A percentile compares a stretch with the other conserved stretches of the same genome.
These are phyloP conservation scores for Idaea straminata DNA, from an alignment of 2,888 invertebrate genomes.

Conservation along the genomic window DNA sequence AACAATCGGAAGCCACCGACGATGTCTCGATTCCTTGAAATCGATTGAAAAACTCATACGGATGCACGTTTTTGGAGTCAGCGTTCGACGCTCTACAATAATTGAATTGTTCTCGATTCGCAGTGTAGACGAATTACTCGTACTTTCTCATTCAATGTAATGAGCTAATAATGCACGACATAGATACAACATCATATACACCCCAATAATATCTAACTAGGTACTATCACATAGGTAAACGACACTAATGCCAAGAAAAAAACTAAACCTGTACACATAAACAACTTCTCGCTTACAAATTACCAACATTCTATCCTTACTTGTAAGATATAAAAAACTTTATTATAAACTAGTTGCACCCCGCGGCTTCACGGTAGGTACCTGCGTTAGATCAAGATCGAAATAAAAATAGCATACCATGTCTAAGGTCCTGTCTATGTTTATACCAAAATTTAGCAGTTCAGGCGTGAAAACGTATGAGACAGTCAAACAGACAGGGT, in stretches of 20 bases:
- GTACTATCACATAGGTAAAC: background rate
- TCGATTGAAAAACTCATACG: constrained; percentile 75
- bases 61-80: constrained; percentile 78
- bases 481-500: background rate
- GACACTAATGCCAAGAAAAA: background rate
- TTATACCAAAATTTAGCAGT: no score
- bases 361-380: no score
- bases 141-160: background rate
- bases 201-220: background rate
- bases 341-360: no score
- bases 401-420: no score
- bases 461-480: no score
- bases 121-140: background rate
- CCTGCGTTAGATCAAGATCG: no score
- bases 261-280: background rate
- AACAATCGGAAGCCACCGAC: constrained; percentile 77
- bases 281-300: background rate
- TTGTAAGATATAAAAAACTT: background rate
- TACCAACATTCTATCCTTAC: background rate
- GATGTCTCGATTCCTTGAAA: constrained; percentile 70
- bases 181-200: background rate
- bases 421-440: no score
- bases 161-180: background rate
- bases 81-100: constrained; percentile 66
- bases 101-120: constrained; percentile 32